phyloP scores from a whole-genome alignment of 1,140 invertebrate species.

The Conopomorpha cramerella region DNA sequence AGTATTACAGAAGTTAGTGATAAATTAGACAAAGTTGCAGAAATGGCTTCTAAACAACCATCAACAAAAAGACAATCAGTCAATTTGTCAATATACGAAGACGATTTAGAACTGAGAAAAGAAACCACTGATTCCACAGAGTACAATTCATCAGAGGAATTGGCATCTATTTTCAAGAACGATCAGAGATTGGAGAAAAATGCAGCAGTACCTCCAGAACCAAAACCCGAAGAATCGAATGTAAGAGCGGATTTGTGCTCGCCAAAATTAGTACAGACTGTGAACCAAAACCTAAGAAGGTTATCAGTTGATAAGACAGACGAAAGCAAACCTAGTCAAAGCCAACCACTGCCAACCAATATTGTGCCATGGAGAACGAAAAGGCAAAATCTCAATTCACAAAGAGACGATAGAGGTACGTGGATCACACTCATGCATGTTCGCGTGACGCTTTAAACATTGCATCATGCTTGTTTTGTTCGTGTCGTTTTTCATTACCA shows the following conservation, averaged over 20 bases:
- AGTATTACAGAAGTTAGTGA: conserved; percentile 55
- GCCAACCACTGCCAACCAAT: conserved; percentile 37
- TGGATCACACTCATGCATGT: conserved; percentile 51
- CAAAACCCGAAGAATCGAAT: conserved; percentile 4
- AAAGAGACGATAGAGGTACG: conserved; percentile 49
- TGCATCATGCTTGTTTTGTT: conserved; percentile 35
- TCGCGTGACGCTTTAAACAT: conserved; percentile 48
- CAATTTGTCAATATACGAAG: conserved; percentile 42
- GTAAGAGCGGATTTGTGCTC: conserved; percentile 38
- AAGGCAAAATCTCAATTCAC: conserved; percentile 41
- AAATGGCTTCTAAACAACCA: conserved; percentile 30
- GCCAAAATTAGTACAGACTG: conserved; percentile 49
- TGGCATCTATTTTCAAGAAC: conserved; percentile 63
- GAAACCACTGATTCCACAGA: conserved; percentile 56
- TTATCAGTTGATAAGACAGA: conserved; percentile 39
- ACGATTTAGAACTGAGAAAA: conserved; percentile 38
- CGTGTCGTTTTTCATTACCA: too few species aligned
- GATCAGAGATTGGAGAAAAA: conserved; percentile 23
- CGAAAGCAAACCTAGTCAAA: conserved; percentile 32
- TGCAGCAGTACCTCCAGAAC: conserved; percentile 9
- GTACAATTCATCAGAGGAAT: conserved; percentile 66
- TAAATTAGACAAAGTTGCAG: conserved; percentile 55
- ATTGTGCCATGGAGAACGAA: conserved; percentile 43
- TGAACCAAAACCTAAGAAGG: conserved; percentile 48
- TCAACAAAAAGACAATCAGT: conserved; percentile 24